Base-by-base conservation (phyloP, 2,113 vertebrate genomes). In the Lycaon pictus region DNA sequence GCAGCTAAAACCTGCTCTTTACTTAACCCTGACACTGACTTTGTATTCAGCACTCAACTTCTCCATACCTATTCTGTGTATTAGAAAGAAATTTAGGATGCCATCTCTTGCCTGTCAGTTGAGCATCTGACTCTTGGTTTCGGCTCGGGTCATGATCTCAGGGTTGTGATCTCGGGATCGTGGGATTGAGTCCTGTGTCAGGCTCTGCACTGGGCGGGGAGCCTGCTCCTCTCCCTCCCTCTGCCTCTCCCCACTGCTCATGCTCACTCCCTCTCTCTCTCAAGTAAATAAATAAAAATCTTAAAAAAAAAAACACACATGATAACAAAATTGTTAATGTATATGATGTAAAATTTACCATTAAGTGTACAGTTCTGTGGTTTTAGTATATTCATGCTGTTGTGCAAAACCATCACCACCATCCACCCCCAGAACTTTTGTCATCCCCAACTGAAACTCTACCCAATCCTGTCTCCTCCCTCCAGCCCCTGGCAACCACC, bases 21-120 rank as follows among this genome's bases (percentile, higher is more conserved):
- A n/a, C 67, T 90, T 83, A 77, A 95, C 35, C 92, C 60, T 76
- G 43, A 95, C 20, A 51, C 63, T 32, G 58, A 92, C 43, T 84
- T 82, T 81, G 65, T 71, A n/a, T 77, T 77, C 32, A 48, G 22
- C 62, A 65, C 16, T 79, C 88, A 72, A 27, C 55, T 87, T 83
- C 11, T 71, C 16, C 43, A 29, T 58, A 65, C 1, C 72, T 96
- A 88, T 82, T 77, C 86, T 69, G 7, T n/a, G 63, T 72, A 27
- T 82, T 91, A 85, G n/a, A 93, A 69, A 32, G 53, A 77, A 80
- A 90, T 63, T 72, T 56, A 82, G 62, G 89, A 35, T 53, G 43
- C 72, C 60, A 35, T 12, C 65, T n/a, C 65, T 43, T 27, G 7
- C 43, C 72, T 15, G 71, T 43, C 1, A 0, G 11, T 74, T 74